A percentile compares a stretch with the other conserved stretches of the same genome.
phyloP scores from a whole-genome alignment of 2,888 invertebrate genomes.

The Pseudococcus longispinus region DNA sequence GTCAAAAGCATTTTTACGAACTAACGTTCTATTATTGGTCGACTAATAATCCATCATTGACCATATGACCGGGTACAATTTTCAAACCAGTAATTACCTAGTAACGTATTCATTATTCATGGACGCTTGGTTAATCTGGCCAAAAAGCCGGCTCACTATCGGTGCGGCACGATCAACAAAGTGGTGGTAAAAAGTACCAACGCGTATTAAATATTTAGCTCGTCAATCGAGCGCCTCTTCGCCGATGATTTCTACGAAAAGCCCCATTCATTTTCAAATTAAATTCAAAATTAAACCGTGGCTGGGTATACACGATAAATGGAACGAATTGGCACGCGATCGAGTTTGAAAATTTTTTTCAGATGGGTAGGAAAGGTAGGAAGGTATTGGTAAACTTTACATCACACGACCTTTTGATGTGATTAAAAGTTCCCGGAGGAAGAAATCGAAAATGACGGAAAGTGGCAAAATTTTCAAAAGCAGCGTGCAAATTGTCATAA shows the following conservation, averaged over 20 bases:
- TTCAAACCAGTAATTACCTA: constrained; percentile 39
- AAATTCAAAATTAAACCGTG: constrained; percentile 34
- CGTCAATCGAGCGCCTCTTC: constrained; percentile 5
- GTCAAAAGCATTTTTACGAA: constrained; percentile 17
- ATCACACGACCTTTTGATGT: too few species aligned
- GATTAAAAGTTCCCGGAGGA: too few species aligned
- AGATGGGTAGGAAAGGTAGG: background rate
- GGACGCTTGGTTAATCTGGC: constrained; percentile 10
- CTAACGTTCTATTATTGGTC: constrained; percentile 39
- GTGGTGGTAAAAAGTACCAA: background rate
- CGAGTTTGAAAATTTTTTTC: background rate
- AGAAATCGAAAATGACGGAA: too few species aligned
- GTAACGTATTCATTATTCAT: constrained; percentile 30
- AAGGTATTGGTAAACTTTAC: too few species aligned
- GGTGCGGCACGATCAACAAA: background rate
- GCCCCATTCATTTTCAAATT: constrained; percentile 43
- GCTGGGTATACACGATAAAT: background rate
- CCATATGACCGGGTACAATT: constrained; percentile 23
- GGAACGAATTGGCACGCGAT: constrained; percentile 34
- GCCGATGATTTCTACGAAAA: constrained; percentile 29
- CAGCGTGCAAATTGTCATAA: too few species aligned
- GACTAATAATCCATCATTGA: constrained; percentile 24
- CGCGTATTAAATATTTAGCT: constrained; percentile 40
- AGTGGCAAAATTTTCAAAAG: too few species aligned
- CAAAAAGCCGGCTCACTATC: constrained; percentile 18